Evolutionary conservation across 2,797 vertebrate species (phyloP).

Genomic region (Centropyge bicolor): DNA sequence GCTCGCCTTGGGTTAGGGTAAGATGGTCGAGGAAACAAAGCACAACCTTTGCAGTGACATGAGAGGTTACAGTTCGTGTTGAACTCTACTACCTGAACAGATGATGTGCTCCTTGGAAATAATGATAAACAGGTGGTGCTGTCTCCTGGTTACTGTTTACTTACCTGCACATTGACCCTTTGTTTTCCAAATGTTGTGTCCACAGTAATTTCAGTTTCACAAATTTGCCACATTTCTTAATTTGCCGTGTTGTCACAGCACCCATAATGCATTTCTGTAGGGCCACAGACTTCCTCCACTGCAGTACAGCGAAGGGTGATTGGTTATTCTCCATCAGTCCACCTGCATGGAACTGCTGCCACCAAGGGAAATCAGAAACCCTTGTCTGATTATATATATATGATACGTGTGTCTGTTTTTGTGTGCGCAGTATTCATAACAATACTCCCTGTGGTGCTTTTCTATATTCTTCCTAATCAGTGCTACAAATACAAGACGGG

Average conservation of each 20-base stretch:
- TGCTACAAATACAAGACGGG: conserved; percentile 46
- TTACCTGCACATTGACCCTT: background rate
- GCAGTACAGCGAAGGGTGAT: conserved; percentile 14
- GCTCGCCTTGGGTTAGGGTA: background rate
- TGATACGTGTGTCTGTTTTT: background rate
- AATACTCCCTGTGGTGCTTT: conserved; percentile 21
- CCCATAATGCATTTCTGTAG: conserved; percentile 4
- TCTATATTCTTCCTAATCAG: conserved; percentile 48
- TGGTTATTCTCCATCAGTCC: conserved; percentile 40
- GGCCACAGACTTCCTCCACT: conserved; percentile 2
- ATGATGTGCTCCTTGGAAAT: background rate
- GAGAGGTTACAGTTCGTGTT: conserved; percentile 1
- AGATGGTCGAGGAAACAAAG: background rate
- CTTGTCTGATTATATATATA: conserved; percentile 4
- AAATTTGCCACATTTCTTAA: background rate
- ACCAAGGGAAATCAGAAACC: conserved; percentile 55
- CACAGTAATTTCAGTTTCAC: background rate
- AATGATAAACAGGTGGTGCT: conserved; percentile 3
- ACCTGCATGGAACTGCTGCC: conserved; percentile 29
- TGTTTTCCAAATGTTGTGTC: background rate
- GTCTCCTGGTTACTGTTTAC: background rate
- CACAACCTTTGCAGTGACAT: conserved; percentile 1
- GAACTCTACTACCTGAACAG: background rate
- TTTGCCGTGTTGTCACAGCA: conserved; percentile 10
- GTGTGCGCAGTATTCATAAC: conserved; percentile 34